phyloP scores from a whole-genome alignment of 2,113 vertebrate species.

The Rhombomys opimus region DNA sequence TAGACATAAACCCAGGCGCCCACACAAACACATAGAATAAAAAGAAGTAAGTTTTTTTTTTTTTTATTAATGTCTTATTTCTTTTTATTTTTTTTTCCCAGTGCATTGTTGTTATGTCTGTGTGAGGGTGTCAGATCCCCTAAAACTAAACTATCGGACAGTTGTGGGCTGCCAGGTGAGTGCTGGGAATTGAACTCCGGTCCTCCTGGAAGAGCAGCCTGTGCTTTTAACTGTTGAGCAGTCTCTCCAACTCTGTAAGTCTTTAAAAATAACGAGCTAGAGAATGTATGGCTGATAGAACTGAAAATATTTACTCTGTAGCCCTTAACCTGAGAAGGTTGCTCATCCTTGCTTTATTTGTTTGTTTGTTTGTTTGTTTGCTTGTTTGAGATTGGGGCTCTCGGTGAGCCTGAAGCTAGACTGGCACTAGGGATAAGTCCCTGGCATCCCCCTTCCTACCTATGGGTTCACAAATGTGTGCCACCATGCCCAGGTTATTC shows the following conservation, averaged over 20 bases:
- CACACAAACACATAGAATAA: neutral
- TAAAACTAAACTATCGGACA: neutral
- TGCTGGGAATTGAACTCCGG: neutral
- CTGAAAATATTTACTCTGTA: neutral
- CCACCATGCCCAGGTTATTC: neutral
- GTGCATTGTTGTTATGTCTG: neutral
- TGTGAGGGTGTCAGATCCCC: neutral
- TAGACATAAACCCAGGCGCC: neutral
- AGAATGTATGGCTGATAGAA: neutral
- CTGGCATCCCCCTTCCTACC: neutral
- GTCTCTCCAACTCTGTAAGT: neutral
- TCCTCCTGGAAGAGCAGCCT: neutral
- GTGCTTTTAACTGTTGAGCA: neutral
- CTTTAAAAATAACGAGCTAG: neutral
- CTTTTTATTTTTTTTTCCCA: neutral
- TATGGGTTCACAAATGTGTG: neutral
- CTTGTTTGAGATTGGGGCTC: neutral
- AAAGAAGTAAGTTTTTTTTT: neutral
- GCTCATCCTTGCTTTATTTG: neutral
- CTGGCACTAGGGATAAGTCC: neutral
- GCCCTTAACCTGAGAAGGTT: neutral
- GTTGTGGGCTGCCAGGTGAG: neutral
- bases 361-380: no score
- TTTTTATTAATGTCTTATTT: no score
- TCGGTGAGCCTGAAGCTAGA: neutral